Percentiles rank a stretch among this genome's conserved stretches.
Evolutionary conservation across 2,797 vertebrate genomes (phyloP).

Genomic region (Clarias fuscus): DNA sequence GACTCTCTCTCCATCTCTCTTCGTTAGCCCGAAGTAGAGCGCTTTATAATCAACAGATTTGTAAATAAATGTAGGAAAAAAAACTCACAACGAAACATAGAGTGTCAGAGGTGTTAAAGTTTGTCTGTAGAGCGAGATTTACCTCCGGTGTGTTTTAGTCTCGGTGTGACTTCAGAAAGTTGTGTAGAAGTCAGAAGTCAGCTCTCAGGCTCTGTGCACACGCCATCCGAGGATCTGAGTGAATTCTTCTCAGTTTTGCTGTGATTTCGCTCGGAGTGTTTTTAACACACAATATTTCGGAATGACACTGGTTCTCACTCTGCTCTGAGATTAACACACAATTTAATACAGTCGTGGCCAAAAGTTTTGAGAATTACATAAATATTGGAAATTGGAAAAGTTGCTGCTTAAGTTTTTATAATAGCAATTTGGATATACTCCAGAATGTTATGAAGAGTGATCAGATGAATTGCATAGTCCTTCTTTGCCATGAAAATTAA

Average conservation of each 20-base stretch:
- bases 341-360: no score
- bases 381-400: no score
- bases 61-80: not conserved
- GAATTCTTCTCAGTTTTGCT: not conserved
- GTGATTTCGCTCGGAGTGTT: not conserved
- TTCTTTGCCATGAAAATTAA: no score
- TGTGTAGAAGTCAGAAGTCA: not conserved
- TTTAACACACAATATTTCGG: not conserved
- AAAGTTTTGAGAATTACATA: no score
- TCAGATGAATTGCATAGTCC: no score
- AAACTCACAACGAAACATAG: not conserved
- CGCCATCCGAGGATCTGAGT: not conserved
- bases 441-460: no score
- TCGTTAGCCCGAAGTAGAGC: not conserved
- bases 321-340: not conserved
- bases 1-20: not conserved
- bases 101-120: not conserved
- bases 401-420: no score
- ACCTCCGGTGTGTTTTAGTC: not conserved
- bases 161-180: not conserved
- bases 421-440: no score
- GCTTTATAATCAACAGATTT: not conserved
- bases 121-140: not conserved
- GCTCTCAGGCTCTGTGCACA: not conserved
- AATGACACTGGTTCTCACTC: not conserved